Evolutionary conservation across 2,797 vertebrate genomes (phyloP), one percentile per base, ranked within the genome.

Genomic region (Chloroceryle amazona): DNA sequence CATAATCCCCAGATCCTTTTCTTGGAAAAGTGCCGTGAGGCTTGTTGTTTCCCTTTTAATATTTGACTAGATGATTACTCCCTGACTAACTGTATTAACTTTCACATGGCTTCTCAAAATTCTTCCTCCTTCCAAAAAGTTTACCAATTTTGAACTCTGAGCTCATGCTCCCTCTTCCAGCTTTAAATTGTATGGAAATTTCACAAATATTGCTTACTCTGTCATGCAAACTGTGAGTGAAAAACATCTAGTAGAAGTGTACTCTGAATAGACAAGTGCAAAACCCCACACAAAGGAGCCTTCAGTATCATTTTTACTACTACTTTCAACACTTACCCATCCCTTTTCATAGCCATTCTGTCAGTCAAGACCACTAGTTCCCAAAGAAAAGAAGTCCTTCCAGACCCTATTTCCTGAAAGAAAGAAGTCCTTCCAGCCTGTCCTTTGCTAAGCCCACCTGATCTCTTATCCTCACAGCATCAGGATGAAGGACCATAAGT

Each of bases 11-110:
- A n/a, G 12, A 84, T 42, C 8, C 23, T 60, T 14, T 13, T 23
- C 62, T 18, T 1, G 0, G 39, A 49, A 81, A 79, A 37, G 35
- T 47, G 47, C 70, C 3, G 0, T 1, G 15, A 71, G 9, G 54
- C 28, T 37, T 21, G 10, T 11, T 67, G 44, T 33, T 72, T 78
- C 10, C 46, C 68, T 39, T 37, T 79, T 67, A 8, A 47, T 26
- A 11, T 67, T 37, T 72, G 42, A 74, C 52, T 25, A 79, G n/a
- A 11, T 71, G 62, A 35, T 39, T 33, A 37, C 8, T 37, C 19
- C 22, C 72, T 76, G 51, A 35, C 72, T 70, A 72, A 80, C 46
- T 33, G 21, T 13, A 86, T 52, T 65, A 65, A 31, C 51, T 61
- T 61, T 14, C 37, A 37, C 54, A 65, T 90, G 49, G 49, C 44